Evolutionary conservation across 2,113 vertebrate species (phyloP), one percentile per base, ranked within the genome.

Genomic region (Lamprologus ornatipinnis): DNA sequence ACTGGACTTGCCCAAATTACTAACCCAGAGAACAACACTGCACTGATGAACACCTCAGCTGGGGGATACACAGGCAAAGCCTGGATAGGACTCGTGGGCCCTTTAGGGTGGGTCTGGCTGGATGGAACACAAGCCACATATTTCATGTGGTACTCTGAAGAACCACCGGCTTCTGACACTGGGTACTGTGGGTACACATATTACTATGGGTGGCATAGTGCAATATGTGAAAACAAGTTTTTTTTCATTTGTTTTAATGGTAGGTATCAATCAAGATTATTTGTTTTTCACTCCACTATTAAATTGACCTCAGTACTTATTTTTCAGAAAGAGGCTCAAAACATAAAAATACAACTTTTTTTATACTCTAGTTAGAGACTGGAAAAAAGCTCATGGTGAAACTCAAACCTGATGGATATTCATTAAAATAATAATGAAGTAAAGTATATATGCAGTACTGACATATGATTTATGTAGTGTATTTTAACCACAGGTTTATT

Each of bases 181-280:
- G 26, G 14, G 57, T 58, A 31, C 26, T 58, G 57, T 17, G 57
- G 26, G 57, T 0, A 0, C 26, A 58, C 7, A 58, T 0, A 0
- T 58, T 58, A 58, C 55, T 0, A 0, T 6, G 1, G 14, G 0
- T 58, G 26, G 57, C 0, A 31, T 31, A 58, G 26, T 31, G 3
- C 0, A 58, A 58, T 9, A 58, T 58, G 57, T 31, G 3, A 58
- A 31, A 0, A 6, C 2, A 1, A 2, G 26, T 0, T 17, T 31
- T 6, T 1, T 0, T 58, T 31, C 26, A 58, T 58, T 31, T 58
- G 57, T 58, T 58, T 58, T 58, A 58, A 58, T 31, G 57, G 57
- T 58, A 58, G 1, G 57, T 58, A 31, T 58, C 10, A 57, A 40
- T 58, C 57, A 73, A 45, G 13, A 73, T 73, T 45, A 45, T 42